Percentiles rank a stretch among this genome's conserved stretches.
These are phyloP conservation scores for Nilaparvata lugens DNA, from an alignment of 1,140 invertebrate genomes.

Conservation along the genomic window DNA sequence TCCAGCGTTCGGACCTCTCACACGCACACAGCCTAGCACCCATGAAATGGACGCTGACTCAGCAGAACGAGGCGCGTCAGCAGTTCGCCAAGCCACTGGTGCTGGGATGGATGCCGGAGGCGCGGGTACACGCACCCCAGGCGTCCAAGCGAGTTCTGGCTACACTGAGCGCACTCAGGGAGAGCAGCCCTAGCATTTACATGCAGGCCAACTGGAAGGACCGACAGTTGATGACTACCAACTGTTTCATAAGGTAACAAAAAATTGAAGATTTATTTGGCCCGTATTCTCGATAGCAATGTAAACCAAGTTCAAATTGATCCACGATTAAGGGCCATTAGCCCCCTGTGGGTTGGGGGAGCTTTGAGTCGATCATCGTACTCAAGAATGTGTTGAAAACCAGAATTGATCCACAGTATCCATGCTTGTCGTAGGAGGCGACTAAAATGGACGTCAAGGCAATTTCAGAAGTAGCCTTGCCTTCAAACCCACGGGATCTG, in stretches of 20 bases:
- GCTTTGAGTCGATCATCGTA: too few relatives aligned
- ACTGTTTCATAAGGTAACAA: constrained; percentile 52
- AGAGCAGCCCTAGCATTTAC: constrained; percentile 54
- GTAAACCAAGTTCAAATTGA: neutral
- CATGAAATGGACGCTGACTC: constrained; percentile 49
- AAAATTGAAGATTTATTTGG: neutral
- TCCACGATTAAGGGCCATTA: too few relatives aligned
- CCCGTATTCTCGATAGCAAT: neutral
- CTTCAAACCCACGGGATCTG: too few relatives aligned
- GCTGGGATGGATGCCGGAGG: constrained; percentile 49
- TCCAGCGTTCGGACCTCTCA: constrained; percentile 42
- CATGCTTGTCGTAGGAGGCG: too few relatives aligned
- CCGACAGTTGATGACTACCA: constrained; percentile 45
- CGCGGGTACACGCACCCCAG: constrained; percentile 31
- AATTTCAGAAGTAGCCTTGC: too few relatives aligned
- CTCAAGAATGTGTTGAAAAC: too few relatives aligned
- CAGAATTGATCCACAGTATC: too few relatives aligned
- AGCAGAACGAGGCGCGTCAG: constrained; percentile 26
- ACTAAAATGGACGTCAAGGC: too few relatives aligned
- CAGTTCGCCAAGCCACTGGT: constrained; percentile 36
- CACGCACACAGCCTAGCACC: constrained; percentile 53
- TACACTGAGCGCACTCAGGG: constrained; percentile 45
- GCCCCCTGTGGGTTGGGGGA: too few relatives aligned
- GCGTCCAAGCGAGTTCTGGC: constrained; percentile 42
- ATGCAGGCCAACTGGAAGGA: constrained; percentile 55